Conservation (phyloP, 1,140 invertebrate genomes). For the Drosophila sp. region DNA sequence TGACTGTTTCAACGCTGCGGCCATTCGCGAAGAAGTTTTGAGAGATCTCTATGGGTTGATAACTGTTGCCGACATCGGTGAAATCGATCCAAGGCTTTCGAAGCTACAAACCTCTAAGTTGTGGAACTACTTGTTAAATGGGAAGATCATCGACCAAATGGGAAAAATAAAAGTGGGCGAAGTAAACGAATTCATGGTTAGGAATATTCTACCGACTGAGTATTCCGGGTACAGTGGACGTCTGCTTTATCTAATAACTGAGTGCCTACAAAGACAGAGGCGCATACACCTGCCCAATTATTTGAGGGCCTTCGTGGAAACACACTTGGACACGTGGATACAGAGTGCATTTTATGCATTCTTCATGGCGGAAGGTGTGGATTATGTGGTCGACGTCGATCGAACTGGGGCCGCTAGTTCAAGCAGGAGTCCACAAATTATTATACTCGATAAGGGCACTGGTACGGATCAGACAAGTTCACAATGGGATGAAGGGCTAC, state of each 20-base stretch:
- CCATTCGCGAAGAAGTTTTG: neutral
- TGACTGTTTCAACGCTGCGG: neutral
- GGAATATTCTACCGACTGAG: neutral
- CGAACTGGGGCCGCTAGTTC: slow-evolving; percentile 52
- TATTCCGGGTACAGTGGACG: neutral
- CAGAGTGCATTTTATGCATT: slow-evolving; percentile 14
- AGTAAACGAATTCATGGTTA: neutral
- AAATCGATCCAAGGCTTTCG: neutral
- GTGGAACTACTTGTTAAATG: neutral
- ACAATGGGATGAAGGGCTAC: slow-evolving; percentile 82
- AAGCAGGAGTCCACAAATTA: slow-evolving; percentile 62
- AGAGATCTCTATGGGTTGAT: slow-evolving; percentile 13
- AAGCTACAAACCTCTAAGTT: neutral
- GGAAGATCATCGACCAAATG: neutral
- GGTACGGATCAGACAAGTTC: slow-evolving; percentile 79
- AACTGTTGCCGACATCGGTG: neutral
- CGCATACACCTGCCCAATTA: slow-evolving; percentile 14
- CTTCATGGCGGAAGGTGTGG: slow-evolving; percentile 17
- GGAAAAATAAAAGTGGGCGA: slow-evolving; percentile 1
- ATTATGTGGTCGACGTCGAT: slow-evolving; percentile 65
- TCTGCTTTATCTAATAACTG: slow-evolving; percentile 6
- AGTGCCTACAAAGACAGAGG: neutral
- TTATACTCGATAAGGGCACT: slow-evolving; percentile 81
- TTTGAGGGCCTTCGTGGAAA: slow-evolving; percentile 12
- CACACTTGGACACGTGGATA: slow-evolving; percentile 18